phyloP scores from a whole-genome alignment of 2,888 invertebrate genomes.

The Steinernema scapterisci region DNA sequence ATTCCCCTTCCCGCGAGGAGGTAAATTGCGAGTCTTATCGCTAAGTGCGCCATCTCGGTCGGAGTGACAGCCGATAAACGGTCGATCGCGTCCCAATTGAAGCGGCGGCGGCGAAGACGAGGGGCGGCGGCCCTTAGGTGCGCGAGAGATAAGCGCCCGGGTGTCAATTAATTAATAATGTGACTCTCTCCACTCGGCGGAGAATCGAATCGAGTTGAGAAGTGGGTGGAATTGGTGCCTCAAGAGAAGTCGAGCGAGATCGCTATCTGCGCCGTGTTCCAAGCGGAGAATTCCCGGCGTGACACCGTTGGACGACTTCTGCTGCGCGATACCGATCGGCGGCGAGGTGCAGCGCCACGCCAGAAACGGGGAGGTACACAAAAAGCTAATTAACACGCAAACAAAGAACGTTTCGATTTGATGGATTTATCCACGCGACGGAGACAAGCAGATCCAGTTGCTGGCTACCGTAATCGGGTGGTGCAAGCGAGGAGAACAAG shows the following conservation, averaged over 20 bases:
- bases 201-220: neutral
- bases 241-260: neutral
- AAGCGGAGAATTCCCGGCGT: neutral
- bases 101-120: too few relatives aligned
- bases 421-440: conserved; percentile 28
- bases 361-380: conserved; percentile 12
- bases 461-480: conserved; percentile 12
- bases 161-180: conserved; percentile 32
- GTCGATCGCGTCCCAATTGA: conserved; percentile 20
- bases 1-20: conserved; percentile 13
- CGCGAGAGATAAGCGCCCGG: conserved; percentile 10
- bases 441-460: neutral
- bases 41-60: conserved; percentile 17
- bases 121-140: conserved; percentile 25
- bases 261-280: conserved; percentile 29
- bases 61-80: conserved; percentile 24
- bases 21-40: conserved; percentile 31
- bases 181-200: neutral
- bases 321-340: conserved; percentile 18
- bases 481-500: neutral
- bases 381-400: conserved; percentile 31
- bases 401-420: conserved; percentile 30
- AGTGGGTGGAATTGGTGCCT: neutral
- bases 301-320: too few relatives aligned
- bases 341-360: neutral